A percentile compares a stretch with the other conserved stretches of the same genome.
These are phyloP conservation scores for Darwinula stevensoni DNA, from an alignment of 2,888 invertebrate genomes.

Conservation along the genomic window DNA sequence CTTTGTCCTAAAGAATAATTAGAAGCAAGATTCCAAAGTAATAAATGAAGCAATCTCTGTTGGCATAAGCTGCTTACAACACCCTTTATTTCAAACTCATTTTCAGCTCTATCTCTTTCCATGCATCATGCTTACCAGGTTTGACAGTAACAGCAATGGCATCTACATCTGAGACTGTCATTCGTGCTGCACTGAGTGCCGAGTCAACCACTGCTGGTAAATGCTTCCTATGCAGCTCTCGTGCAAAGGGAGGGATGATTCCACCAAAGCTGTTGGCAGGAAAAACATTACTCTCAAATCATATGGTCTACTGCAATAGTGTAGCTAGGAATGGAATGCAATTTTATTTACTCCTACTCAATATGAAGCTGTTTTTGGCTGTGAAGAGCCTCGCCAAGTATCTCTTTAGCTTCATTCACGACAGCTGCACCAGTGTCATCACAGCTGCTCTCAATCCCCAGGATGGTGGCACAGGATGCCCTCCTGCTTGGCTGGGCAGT, in stretches of 20 bases:
- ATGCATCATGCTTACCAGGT: conserved; percentile 26
- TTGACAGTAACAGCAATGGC: conserved; percentile 72
- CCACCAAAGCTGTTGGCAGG: conserved; percentile 39
- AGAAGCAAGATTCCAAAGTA: no score
- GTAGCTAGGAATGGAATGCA: no score
- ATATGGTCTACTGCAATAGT: no score
- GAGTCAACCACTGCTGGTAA: conserved; percentile 39
- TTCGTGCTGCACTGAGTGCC: conserved; percentile 28
- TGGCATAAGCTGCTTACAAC: no score
- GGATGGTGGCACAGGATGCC: no score
- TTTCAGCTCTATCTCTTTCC: no score
- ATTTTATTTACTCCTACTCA: no score
- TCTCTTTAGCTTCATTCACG: conserved; percentile 32
- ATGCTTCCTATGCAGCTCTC: conserved; percentile 42
- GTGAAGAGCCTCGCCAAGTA: conserved; percentile 46
- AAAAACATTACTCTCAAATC: no score
- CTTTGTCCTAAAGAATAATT: no score
- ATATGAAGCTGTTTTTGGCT: conserved; percentile 39
- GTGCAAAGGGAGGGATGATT: conserved; percentile 60
- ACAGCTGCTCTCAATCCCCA: conserved; percentile 92
- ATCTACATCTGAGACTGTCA: conserved; percentile 33
- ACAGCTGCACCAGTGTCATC: conserved; percentile 88
- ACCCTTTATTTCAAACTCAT: no score
- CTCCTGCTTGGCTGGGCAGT: no score
- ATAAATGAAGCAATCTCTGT: no score